Conservation (phyloP, 2,113 vertebrate species). For the Caloenas nicobarica region DNA sequence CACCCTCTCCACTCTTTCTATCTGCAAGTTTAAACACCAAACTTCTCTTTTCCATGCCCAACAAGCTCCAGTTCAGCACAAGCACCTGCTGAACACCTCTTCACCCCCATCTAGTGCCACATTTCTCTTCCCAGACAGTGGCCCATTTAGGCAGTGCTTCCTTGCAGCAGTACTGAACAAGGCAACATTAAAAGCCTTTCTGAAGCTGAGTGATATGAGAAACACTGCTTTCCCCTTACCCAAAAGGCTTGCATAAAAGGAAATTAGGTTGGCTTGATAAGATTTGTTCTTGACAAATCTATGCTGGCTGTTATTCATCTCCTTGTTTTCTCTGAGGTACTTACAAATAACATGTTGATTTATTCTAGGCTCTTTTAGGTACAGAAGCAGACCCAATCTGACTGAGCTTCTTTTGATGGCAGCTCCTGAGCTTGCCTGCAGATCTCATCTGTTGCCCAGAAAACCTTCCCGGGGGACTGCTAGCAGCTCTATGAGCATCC, state of each 20-base stretch:
- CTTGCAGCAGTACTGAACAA: background rate
- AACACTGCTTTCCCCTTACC: background rate
- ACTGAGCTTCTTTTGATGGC: background rate
- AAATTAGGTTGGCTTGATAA: slow-evolving; percentile 53
- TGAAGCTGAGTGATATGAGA: background rate
- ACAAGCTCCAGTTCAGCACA: background rate
- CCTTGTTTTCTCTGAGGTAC: slow-evolving; percentile 22
- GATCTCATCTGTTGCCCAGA: background rate
- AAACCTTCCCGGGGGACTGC: background rate
- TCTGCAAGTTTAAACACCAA: background rate
- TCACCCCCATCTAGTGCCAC: background rate
- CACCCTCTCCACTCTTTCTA: background rate
- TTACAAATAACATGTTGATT: slow-evolving; percentile 26
- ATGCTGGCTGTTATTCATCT: slow-evolving; percentile 20
- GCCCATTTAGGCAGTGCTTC: background rate
- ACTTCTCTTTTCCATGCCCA: background rate
- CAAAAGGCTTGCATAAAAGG: slow-evolving; percentile 33
- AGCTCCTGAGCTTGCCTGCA: background rate
- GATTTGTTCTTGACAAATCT: slow-evolving; percentile 41
- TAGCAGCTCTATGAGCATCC: background rate
- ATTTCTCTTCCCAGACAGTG: background rate
- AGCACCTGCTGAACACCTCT: background rate
- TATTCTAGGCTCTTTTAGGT: slow-evolving; percentile 17
- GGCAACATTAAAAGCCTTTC: background rate
- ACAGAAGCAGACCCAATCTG: background rate